These are phyloP conservation scores for Xenopus borealis DNA, from an alignment of 2,113 vertebrate genomes.

Conservation along the genomic window DNA sequence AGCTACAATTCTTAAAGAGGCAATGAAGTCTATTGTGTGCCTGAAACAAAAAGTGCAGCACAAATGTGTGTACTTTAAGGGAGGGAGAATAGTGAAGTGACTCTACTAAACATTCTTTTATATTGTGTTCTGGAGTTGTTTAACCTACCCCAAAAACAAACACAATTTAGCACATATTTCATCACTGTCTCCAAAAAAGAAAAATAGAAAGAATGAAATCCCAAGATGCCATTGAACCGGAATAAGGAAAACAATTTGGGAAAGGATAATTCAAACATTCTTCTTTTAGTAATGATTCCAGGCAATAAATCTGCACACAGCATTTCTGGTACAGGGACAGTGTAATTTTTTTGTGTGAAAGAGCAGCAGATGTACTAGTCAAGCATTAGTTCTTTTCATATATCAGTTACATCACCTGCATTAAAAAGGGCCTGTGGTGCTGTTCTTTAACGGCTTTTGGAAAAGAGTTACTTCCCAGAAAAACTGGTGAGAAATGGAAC, in stretches of 20 bases:
- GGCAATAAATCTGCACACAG: not conserved
- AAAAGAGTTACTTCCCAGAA: no score
- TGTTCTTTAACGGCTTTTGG: no score
- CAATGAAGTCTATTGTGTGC: conserved; percentile 37
- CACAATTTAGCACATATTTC: conserved; percentile 30
- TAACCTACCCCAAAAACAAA: conserved; percentile 36
- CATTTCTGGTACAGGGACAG: not conserved
- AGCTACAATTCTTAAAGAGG: conserved; percentile 23
- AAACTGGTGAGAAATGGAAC: no score
- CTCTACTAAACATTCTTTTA: conserved; percentile 28
- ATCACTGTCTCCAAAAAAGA: conserved; percentile 24
- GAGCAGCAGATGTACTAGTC: no score
- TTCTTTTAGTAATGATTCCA: not conserved
- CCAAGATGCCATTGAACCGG: conserved; percentile 40
- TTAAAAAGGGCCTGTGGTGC: no score
- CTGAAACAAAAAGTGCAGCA: conserved; percentile 16
- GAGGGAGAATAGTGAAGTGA: conserved; percentile 12
- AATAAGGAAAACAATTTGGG: conserved; percentile 57
- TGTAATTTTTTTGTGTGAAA: no score
- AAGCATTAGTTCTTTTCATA: no score
- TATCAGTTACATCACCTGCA: no score
- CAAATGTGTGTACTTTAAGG: conserved; percentile 32
- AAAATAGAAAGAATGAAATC: conserved; percentile 18
- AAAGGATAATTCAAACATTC: conserved; percentile 21
- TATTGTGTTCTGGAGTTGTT: conserved; percentile 7